These are phyloP conservation scores for Bradypodion ventrale DNA, from an alignment of 2,797 vertebrate genomes.

Conservation along the genomic window DNA sequence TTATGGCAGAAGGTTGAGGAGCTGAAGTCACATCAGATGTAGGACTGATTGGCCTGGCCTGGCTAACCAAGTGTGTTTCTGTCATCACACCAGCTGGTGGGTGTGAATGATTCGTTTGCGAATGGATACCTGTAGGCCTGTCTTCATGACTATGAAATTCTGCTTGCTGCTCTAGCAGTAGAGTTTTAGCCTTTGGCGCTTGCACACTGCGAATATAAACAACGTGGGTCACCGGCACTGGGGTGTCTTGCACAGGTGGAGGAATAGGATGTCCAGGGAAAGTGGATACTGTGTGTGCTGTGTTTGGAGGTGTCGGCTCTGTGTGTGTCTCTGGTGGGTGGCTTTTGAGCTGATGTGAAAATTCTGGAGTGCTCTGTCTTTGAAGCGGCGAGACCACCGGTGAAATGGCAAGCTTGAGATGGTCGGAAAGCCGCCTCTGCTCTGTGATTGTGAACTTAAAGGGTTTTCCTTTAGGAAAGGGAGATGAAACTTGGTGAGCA, in stretches of 20 bases:
- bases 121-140: not conserved
- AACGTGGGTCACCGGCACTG: constrained; percentile 67
- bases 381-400: constrained; percentile 16
- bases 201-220: constrained; percentile 56
- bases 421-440: constrained; percentile 67
- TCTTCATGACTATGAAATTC: not conserved
- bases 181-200: constrained; percentile 48
- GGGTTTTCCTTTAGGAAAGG: constrained; percentile 69
- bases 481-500: constrained; percentile 66
- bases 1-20: not conserved
- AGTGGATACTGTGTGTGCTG: not conserved
- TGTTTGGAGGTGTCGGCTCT: not conserved
- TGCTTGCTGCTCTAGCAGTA: constrained; percentile 6
- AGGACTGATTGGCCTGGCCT: not conserved
- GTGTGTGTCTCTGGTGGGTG: accelerated
- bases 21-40: not conserved
- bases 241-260: constrained; percentile 68
- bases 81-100: not conserved
- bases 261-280: constrained; percentile 61
- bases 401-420: constrained; percentile 46
- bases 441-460: constrained; percentile 67
- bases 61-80: not conserved
- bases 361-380: constrained; percentile 14
- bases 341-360: constrained; percentile 31
- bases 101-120: constrained; percentile 14